Conservation (phyloP, 37 sponge, comb jelly and placozoan species). For the Hexactinellida sp. region DNA sequence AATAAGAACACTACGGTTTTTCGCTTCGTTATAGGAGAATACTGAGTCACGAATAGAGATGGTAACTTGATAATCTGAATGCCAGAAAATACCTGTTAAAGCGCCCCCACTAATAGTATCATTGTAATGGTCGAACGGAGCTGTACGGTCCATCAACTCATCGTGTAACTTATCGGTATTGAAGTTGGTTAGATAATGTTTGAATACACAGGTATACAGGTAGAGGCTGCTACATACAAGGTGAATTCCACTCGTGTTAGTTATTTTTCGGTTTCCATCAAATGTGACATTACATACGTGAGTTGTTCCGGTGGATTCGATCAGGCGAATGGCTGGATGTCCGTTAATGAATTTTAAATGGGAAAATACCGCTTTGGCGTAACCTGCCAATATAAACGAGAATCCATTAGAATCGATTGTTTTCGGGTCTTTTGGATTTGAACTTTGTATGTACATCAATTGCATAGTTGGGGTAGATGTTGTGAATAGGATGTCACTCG, state of each 20-base stretch:
- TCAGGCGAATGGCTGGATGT: neutral
- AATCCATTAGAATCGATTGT: neutral
- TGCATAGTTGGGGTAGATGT: neutral
- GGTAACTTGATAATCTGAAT: neutral
- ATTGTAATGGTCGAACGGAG: neutral
- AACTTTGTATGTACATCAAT: neutral
- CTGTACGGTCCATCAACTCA: neutral
- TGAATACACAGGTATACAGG: neutral
- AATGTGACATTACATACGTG: neutral
- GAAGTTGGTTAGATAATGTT: neutral
- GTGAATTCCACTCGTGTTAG: neutral
- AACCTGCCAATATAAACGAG: neutral
- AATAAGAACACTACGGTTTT: neutral
- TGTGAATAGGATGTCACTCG: neutral
- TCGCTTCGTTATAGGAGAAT: neutral
- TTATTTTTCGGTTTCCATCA: neutral
- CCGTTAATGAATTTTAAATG: neutral
- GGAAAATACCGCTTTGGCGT: neutral
- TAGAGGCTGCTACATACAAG: constrained; percentile 5
- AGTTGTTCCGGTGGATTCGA: neutral
- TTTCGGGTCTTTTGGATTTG: neutral
- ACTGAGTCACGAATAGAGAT: neutral
- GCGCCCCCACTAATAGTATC: constrained; percentile 3
- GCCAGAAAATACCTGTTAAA: constrained; percentile 7
- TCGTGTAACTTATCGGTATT: neutral